These are phyloP conservation scores for Ochropacha duplaris DNA, from an alignment of 2,888 invertebrate species.

Conservation along the genomic window DNA sequence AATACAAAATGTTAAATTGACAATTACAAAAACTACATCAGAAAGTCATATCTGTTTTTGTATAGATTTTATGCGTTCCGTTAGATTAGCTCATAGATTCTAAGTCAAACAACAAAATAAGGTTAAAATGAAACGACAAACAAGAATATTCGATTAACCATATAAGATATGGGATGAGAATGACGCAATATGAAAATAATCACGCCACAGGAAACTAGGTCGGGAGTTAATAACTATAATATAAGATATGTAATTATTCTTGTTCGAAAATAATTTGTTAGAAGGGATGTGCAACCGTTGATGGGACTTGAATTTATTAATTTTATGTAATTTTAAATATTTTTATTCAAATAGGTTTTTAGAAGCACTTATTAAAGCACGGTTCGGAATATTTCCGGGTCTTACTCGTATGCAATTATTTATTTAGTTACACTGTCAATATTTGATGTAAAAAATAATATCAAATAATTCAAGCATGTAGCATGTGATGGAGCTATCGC, in stretches of 20 bases:
- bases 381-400: too few relatives aligned
- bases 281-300: neutral
- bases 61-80: neutral
- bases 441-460: too few relatives aligned
- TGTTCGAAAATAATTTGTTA: neutral
- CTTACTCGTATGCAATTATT: too few relatives aligned
- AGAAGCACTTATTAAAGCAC: too few relatives aligned
- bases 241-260: neutral
- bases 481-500: too few relatives aligned
- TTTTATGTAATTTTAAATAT: neutral
- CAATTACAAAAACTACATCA: too few relatives aligned
- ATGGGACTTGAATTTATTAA: too few relatives aligned
- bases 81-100: neutral
- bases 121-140: neutral
- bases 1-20: too few relatives aligned
- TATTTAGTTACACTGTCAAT: too few relatives aligned
- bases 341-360: too few relatives aligned
- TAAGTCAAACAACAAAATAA: neutral
- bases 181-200: conserved; percentile 2
- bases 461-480: too few relatives aligned
- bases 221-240: neutral
- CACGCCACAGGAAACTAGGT: conserved; percentile 1
- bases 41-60: too few relatives aligned
- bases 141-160: conserved; percentile 5
- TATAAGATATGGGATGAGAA: neutral